Evolutionary conservation across 2,797 vertebrate species (phyloP).

Genomic region (Galago senegalensis): DNA sequence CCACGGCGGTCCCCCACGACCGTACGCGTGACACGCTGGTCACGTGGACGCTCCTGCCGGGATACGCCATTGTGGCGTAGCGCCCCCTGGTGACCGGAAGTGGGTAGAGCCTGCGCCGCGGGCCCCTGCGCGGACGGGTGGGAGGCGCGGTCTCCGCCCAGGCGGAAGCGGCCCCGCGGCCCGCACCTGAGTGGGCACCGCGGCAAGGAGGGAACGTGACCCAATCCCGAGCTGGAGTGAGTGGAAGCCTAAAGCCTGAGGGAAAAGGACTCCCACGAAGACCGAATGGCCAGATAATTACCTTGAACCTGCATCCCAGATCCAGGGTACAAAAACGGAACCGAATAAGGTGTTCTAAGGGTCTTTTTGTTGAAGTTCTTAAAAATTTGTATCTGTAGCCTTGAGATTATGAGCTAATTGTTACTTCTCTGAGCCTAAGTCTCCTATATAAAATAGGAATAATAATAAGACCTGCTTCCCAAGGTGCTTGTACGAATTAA

Average conservation of each 20-base stretch:
- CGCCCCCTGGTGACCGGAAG: neutral
- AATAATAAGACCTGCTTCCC: neutral
- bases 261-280: neutral
- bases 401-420: neutral
- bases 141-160: rapidly evolving
- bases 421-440: neutral
- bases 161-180: rapidly evolving
- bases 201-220: rapidly evolving
- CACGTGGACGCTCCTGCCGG: neutral
- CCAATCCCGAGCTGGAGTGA: neutral
- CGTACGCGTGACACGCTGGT: rapidly evolving
- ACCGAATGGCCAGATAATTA: neutral
- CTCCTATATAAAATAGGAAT: neutral
- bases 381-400: neutral
- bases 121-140: rapidly evolving
- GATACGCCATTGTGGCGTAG: neutral
- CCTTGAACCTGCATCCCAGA: neutral
- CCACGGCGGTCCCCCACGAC: rapidly evolving
- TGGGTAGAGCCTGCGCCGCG: rapidly evolving
- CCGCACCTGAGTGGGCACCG: rapidly evolving
- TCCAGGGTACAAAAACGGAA: neutral
- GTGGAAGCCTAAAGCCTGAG: neutral
- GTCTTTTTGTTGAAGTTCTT: neutral
- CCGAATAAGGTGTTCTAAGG: neutral
- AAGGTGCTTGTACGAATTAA: conserved; percentile 42